A percentile compares a stretch with the other conserved stretches of the same genome.
Evolutionary conservation across 1,140 invertebrate genomes (phyloP).

Genomic region (Cydia strobilella): DNA sequence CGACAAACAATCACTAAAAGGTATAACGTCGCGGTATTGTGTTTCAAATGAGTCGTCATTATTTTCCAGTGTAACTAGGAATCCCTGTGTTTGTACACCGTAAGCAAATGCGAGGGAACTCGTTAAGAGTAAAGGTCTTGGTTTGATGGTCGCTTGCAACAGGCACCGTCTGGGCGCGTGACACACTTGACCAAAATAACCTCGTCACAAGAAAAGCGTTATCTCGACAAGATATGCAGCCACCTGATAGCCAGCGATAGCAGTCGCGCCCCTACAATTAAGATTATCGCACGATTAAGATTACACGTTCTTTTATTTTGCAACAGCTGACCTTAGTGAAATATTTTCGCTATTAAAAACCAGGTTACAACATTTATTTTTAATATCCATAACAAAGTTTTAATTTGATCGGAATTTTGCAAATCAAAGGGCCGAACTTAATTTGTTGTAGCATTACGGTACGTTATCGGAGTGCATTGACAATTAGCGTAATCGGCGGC

Average conservation of each 20-base stretch:
- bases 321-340: conserved; percentile 35
- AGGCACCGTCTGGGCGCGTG: conserved; percentile 33
- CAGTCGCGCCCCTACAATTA: conserved; percentile 63
- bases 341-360: conserved; percentile 34
- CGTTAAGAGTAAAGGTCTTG: background rate
- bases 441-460: conserved; percentile 37
- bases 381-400: background rate
- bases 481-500: conserved; percentile 42
- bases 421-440: conserved; percentile 13
- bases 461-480: conserved; percentile 36
- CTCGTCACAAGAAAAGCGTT: conserved; percentile 36
- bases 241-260: conserved; percentile 46
- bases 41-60: conserved; percentile 43
- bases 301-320: conserved; percentile 38
- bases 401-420: background rate
- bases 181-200: conserved; percentile 34
- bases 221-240: conserved; percentile 41
- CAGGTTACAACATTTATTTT: background rate
- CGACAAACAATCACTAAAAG: conserved; percentile 28
- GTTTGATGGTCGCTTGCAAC: background rate
- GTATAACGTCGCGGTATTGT: conserved; percentile 19
- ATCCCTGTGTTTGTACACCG: background rate
- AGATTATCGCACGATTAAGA: conserved; percentile 57
- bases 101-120: background rate
- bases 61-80: conserved; percentile 32